phyloP scores from a whole-genome alignment of 2,113 vertebrate species.

The Salvator merianae region DNA sequence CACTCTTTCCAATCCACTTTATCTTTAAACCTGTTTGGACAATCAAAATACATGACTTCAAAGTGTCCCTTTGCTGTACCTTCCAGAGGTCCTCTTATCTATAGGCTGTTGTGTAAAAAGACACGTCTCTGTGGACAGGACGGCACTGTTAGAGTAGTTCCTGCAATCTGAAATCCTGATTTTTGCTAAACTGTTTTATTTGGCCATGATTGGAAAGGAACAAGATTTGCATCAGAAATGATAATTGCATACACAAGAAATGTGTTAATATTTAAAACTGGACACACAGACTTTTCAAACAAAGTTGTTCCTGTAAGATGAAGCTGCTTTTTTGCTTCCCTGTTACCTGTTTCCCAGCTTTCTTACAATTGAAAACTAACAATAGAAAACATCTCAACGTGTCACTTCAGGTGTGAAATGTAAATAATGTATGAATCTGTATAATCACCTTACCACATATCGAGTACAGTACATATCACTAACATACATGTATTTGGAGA shows the following conservation, averaged over 20 bases:
- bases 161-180: neutral
- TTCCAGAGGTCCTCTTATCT: neutral
- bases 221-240: neutral
- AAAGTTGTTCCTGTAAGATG: conserved; percentile 7
- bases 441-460: conserved; percentile 17
- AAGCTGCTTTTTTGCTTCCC: neutral
- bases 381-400: conserved; percentile 37
- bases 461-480: neutral
- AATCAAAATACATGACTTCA: no score
- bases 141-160: neutral
- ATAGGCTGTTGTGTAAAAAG: neutral
- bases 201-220: neutral
- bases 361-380: conserved; percentile 14
- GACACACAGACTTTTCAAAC: neutral
- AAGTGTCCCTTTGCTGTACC: no score
- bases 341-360: neutral
- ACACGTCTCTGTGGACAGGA: neutral
- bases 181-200: neutral
- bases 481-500: conserved; percentile 41
- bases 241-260: neutral
- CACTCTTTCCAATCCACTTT: no score
- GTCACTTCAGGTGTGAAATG: neutral
- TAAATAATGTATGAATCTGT: conserved; percentile 3
- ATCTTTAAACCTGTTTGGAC: no score
- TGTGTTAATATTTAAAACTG: neutral